These are phyloP conservation scores for Shargacucullia verbasci DNA, from an alignment of 2,888 invertebrate species.

Conservation along the genomic window DNA sequence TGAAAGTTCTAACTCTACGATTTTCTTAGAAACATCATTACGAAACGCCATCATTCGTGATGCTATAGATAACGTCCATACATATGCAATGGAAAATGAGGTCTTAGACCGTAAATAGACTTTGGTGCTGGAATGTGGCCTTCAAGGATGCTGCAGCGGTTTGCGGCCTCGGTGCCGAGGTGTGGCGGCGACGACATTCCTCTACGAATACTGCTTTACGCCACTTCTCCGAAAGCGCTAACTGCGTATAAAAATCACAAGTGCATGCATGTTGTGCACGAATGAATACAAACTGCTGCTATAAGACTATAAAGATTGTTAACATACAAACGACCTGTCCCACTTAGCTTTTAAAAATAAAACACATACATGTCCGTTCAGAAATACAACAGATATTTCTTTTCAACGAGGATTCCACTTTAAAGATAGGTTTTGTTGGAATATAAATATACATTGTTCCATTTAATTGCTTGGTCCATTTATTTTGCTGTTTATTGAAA, in stretches of 20 bases:
- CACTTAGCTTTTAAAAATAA: conserved; percentile 24
- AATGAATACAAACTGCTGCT: conserved; percentile 19
- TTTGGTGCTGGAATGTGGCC: conserved; percentile 83
- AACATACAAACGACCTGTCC: conserved; percentile 14
- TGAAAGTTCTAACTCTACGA: conserved; percentile 27
- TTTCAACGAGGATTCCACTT: no score
- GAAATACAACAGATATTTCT: no score
- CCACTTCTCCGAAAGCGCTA: conserved; percentile 59
- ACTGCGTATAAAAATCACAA: conserved; percentile 50
- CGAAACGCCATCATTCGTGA: conserved; percentile 52
- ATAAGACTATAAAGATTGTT: conserved; percentile 3
- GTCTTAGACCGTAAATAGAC: conserved; percentile 82
- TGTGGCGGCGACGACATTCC: conserved; percentile 84
- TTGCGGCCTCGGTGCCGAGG: conserved; percentile 76
- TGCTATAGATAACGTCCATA: conserved; percentile 57
- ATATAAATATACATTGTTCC: neutral
- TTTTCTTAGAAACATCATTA: conserved; percentile 56
- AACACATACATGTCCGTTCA: neutral
- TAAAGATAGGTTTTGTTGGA: no score
- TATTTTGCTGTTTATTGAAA: no score
- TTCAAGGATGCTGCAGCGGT: conserved; percentile 85
- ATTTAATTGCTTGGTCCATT: no score
- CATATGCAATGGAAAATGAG: conserved; percentile 75
- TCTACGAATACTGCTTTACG: conserved; percentile 62
- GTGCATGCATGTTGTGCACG: conserved; percentile 31